Base-by-base conservation (phyloP, 2,888 invertebrate species). In the Melieria omissa region DNA sequence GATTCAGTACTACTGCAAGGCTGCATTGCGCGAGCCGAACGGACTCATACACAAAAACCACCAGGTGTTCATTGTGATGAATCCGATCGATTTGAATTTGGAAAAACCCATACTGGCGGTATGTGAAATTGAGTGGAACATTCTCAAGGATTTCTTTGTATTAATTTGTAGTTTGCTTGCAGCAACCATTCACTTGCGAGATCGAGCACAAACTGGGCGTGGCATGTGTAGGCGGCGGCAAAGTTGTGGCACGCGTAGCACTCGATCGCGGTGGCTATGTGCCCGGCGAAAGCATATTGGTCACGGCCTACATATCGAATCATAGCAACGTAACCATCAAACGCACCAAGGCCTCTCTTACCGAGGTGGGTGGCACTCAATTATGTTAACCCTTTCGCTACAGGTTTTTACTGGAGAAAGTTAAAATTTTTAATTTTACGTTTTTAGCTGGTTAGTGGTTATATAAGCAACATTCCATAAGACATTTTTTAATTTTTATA, bases 61-160 rank as follows among this genome's bases (percentile, higher is more conserved):
- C 86, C 97, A 97, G 88, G 97, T 97, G n/a, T 97, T 97, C 87
- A 96, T 97, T 81, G 96, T 97, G 4, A 96, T 97, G 96, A 97
- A 95, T 86, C 97, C 97, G 5, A 96, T 97, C 78, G 96, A 97
- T 86, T 89, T 97, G 80, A 97, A 97, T 88, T 88, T 95, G 85
- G 97, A 97, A 84, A 95, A 96, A 55, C 92, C 95, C 7, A 92
- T 95, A 78, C 88, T 97, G 77, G 91, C 95, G 84, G 97, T 97
- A 88, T 92, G 92, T 90, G 70, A 29, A 47, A 44, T 60, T 67
- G 57, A 45, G 42, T 45, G 44, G 12, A 65, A 75, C 44, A 47
- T 58, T 70, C 55, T 60, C 52, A 70, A 29, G 41, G 29, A 29
- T 3, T 46, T 9, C 10, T 55, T 65, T 45, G n/a, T 5, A 45